phyloP scores from a whole-genome alignment of 2,888 invertebrate genomes.

The Phyto melanocephala region DNA sequence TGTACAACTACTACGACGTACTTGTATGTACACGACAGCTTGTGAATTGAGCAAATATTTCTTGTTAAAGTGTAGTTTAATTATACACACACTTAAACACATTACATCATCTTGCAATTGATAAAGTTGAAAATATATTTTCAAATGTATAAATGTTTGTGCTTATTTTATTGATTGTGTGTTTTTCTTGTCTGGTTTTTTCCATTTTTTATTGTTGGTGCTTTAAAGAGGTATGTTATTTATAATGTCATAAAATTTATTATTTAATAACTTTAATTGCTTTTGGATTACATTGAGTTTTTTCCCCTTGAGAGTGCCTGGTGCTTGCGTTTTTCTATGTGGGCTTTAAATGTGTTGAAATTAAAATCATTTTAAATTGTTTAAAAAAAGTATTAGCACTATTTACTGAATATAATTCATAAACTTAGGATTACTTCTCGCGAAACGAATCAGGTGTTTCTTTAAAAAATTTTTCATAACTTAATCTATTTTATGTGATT shows the following conservation, averaged over 20 bases:
- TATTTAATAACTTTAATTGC: conserved; percentile 38
- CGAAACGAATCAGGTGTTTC: no score
- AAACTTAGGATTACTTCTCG: no score
- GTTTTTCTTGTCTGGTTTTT: background rate
- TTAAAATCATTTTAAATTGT: conserved; percentile 21
- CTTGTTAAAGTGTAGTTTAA: no score
- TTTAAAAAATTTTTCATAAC: no score
- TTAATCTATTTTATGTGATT: no score
- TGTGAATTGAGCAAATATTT: no score
- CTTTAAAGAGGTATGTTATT: conserved; percentile 12
- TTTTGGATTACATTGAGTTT: conserved; percentile 6
- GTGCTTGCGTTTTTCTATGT: conserved; percentile 6
- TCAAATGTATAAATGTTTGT: background rate
- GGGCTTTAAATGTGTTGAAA: no score
- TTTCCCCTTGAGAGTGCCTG: background rate
- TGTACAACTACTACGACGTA: no score
- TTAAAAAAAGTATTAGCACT: background rate
- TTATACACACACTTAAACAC: no score
- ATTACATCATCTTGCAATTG: no score
- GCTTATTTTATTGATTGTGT: background rate
- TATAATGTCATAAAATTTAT: conserved; percentile 37
- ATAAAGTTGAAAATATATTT: no score
- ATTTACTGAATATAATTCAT: background rate
- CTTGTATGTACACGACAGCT: no score
- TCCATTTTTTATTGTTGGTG: background rate